A percentile compares a stretch with the other conserved stretches of the same genome.
phyloP scores from a whole-genome alignment of 2,888 invertebrate genomes.

The Leucophora obtusa region DNA sequence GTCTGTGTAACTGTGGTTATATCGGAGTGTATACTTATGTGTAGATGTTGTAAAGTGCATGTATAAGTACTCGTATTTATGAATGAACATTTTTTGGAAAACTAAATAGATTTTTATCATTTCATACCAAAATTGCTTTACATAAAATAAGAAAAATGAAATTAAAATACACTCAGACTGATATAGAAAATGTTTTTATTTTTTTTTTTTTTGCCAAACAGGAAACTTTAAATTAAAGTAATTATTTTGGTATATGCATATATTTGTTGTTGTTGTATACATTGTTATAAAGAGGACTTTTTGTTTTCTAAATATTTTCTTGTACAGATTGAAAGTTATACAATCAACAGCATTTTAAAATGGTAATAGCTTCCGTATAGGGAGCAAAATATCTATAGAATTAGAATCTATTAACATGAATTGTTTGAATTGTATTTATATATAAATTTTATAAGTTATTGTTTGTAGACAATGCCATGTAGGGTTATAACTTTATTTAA shows the following conservation, averaged over 20 bases:
- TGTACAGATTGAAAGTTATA: conserved; percentile 3
- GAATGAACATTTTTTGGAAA: conserved; percentile 40
- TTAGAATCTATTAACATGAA: conserved; percentile 4
- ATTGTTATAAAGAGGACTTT: background rate
- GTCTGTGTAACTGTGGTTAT: conserved; percentile 4
- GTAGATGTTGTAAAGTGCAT: conserved; percentile 19
- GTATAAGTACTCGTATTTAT: conserved; percentile 38
- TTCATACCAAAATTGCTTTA: conserved; percentile 26
- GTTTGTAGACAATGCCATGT: background rate
- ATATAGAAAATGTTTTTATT: background rate
- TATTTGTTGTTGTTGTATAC: background rate
- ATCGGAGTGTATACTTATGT: background rate
- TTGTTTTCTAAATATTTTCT: background rate
- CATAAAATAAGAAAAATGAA: conserved; percentile 36
- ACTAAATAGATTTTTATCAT: conserved; percentile 42
- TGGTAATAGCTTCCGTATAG: conserved; percentile 5
- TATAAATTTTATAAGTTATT: background rate
- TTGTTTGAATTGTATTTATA: background rate
- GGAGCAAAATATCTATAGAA: background rate
- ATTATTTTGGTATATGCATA: conserved; percentile 35
- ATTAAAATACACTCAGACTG: conserved; percentile 7
- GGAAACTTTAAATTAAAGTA: conserved; percentile 48
- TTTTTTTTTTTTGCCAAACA: conserved; percentile 30
- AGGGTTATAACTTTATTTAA: too few relatives aligned
- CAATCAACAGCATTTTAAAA: background rate